phyloP scores from a whole-genome alignment of 2,797 vertebrate species.

The Moxostoma hubbsi region DNA sequence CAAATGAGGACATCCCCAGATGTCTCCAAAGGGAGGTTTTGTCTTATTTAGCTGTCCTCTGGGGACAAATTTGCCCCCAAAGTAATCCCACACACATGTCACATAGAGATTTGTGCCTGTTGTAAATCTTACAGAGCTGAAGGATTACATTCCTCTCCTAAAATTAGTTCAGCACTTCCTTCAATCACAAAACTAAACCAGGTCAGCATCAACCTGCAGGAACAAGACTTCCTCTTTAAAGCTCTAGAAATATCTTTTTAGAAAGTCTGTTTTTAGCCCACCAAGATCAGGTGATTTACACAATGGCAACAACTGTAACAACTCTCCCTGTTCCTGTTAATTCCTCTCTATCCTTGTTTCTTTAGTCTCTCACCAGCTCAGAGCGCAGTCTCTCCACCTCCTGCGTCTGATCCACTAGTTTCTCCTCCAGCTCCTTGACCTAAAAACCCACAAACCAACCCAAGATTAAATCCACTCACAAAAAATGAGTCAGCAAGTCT shows the following conservation, averaged over 20 bases:
- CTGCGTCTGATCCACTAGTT: conserved; percentile 85
- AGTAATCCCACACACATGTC: conserved; percentile 1
- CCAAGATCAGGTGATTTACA: not conserved
- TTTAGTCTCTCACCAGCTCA: conserved; percentile 78
- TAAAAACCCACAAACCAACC: conserved; percentile 56
- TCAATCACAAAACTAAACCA: conserved; percentile 23
- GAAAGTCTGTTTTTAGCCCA: not conserved
- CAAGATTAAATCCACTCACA: conserved; percentile 5
- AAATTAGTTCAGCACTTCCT: conserved; percentile 5
- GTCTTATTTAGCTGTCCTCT: not conserved
- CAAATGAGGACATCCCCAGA: not conserved
- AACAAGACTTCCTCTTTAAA: not conserved
- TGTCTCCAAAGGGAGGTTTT: not conserved
- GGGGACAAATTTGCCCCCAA: not conserved
- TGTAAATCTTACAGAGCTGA: conserved; percentile 2
- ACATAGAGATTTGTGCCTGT: conserved; percentile 9
- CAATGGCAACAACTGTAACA: not conserved
- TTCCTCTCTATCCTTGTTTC: not conserved
- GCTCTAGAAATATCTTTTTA: conserved; percentile 4
- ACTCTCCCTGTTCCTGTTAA: not conserved
- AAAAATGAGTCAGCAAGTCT: not conserved
- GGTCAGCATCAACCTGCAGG: conserved; percentile 1
- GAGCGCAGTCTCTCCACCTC: conserved; percentile 88
- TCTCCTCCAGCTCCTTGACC: conserved; percentile 89
- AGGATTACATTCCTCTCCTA: conserved; percentile 27